phyloP scores from a whole-genome alignment of 2,113 vertebrate genomes.

The Penelope pileata region DNA sequence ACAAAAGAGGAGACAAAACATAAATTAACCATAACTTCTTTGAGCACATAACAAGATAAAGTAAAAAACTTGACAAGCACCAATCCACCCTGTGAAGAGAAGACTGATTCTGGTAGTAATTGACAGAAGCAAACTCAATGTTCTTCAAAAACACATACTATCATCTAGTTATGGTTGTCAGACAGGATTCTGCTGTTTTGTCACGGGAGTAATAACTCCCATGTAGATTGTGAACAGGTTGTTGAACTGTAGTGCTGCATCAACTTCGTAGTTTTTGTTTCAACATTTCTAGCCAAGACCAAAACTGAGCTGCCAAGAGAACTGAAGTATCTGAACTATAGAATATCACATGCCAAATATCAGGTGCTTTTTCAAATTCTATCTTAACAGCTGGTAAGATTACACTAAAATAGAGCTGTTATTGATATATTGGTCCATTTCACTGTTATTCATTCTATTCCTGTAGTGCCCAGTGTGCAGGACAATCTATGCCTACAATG shows the following conservation, averaged over 20 bases:
- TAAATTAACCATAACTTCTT: neutral
- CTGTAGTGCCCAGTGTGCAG: neutral
- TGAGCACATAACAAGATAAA: neutral
- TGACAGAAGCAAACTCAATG: neutral
- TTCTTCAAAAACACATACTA: neutral
- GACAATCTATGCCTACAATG: neutral
- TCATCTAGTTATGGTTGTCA: neutral
- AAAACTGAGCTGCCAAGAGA: constrained; percentile 1
- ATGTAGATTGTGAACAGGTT: neutral
- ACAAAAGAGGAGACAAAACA: neutral
- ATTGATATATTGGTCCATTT: neutral
- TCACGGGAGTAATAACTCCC: neutral
- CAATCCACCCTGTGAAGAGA: neutral
- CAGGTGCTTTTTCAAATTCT: neutral
- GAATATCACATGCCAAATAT: neutral
- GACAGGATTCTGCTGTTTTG: neutral
- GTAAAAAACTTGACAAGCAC: neutral
- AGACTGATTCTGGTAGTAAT: neutral
- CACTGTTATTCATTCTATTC: neutral
- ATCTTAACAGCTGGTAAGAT: neutral
- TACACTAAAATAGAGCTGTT: neutral
- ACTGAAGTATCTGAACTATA: neutral
- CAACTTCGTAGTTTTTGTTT: neutral
- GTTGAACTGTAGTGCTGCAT: neutral
- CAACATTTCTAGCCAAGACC: neutral